Base-by-base conservation (phyloP, 2,113 vertebrate species). In the Ptyas mucosa region DNA sequence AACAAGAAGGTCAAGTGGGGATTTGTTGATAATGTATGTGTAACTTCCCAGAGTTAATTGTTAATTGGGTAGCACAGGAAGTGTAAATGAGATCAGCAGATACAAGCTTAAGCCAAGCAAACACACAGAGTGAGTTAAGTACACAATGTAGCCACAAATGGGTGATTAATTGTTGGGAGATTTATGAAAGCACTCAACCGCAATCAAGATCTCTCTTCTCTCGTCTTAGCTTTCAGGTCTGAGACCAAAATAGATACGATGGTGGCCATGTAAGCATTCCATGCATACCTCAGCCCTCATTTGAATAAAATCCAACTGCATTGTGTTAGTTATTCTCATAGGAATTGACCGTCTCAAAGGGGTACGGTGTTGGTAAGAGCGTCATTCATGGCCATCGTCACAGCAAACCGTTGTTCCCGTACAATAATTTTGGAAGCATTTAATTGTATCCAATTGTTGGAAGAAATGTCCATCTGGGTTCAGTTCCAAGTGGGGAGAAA, bases 1-100 rank as follows among this genome's bases (percentile, higher is more conserved):
- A 92, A 92, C 91, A 89, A 55, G 85, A 92, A 88, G 91, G 87
- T 92, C 91, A 92, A 89, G 39, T 92, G 52, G 87, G 91, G 64
- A 81, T 85, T 55, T 89, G 64, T 85, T n/a, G 9, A 57, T 46
- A 81, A 81, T 81, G 52, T 52, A 81, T 49, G 52, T 81, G 86
- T 92, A n/a, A 39, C 61, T 92, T 89, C 61, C 61, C 51, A n/a
- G 34, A 49, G 86, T 81, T 54, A 89, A 89, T 87, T 58, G 91
- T 61, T 91, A 91, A 91, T 57, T 14, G 49, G 69, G n/a, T 54
- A 54, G 85, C 61, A 88, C 91, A 85, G 87, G 53, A 89, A 92
- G 64, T 85, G 87, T 29, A 85, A 81, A 52, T 55, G 88, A 53
- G 26, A 92, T 88, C 64, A 85, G 39, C 2, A 10, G 88, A 92